A percentile compares a stretch with the other conserved stretches of the same genome.
phyloP scores from a whole-genome alignment of 2,888 invertebrate genomes.

The Uropetala carovei region DNA sequence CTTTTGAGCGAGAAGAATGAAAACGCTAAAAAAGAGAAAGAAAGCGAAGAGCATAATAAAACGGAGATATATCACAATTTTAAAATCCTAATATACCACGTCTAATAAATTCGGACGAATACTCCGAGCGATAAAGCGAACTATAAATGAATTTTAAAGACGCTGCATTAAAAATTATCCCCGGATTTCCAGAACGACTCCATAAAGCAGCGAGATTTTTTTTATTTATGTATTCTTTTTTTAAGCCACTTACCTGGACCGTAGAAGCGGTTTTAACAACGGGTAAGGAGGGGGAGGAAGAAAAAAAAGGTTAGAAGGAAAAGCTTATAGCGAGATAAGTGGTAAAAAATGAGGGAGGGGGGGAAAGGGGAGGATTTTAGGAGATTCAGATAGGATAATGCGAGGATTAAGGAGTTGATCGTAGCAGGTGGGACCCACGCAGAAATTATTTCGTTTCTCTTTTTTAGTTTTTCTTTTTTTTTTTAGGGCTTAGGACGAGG shows the following conservation, averaged over 20 bases:
- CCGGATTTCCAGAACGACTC: conserved; percentile 4
- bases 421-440: conserved; percentile 44
- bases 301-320: background rate
- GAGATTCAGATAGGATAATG: conserved; percentile 41
- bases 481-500: conserved; percentile 22
- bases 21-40: background rate
- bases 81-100: background rate
- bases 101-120: background rate
- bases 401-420: conserved; percentile 61
- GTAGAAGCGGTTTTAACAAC: background rate
- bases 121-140: conserved; percentile 8
- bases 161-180: background rate
- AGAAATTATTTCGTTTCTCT: conserved; percentile 46
- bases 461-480: no score
- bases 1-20: background rate
- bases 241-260: conserved; percentile 14
- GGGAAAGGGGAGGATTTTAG: background rate
- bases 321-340: background rate
- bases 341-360: background rate
- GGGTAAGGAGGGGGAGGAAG: background rate
- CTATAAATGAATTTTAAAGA: conserved; percentile 7
- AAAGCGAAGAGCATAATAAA: background rate
- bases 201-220: conserved; percentile 1
- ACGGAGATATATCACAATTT: conserved; percentile 18
- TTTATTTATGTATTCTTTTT: no score